Evolutionary conservation across 2,888 invertebrate species (phyloP), one percentile per base, ranked within the genome.

Genomic region (Cantharis rustica): DNA sequence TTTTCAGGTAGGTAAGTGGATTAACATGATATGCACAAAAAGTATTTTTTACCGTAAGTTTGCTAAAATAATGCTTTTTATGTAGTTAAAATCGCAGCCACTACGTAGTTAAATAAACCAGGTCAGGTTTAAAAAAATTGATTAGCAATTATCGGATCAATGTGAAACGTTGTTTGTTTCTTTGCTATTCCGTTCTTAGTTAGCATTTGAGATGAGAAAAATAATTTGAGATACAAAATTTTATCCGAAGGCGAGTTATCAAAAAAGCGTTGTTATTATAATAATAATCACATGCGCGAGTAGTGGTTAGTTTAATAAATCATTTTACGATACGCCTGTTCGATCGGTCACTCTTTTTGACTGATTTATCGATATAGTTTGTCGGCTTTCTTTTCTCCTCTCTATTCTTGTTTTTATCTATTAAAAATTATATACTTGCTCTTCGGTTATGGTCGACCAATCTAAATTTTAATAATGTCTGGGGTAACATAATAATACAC

Each of bases 261-360:
- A 85, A 86, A 86, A 86, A 84, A 47, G 84, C 84, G 85, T 86
- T 86, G 85, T 86, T 87, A 86, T 88, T 87, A 88, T 87, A 86
- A 87, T 88, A 87, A 86, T 87, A 87, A 88, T 88, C 86, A 87
- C 86, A 88, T 87, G 87, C 86, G 85, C 86, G 86, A 87, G 86
- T 86, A 86, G 86, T 85, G 85, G 84, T 84, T 81, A 47, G 80
- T 83, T 80, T 80, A 79, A 86, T 88, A 88, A 88, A 88, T 88
- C 88, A 88, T 88, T 82, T 84, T 84, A 84, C 85, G 86, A 86
- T 87, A 86, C 87, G 87, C 87, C 87, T 84, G 86, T 83, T 85
- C 83, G 84, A 83, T 83, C 85, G 87, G 86, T 86, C 87, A 87
- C 84, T 86, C 86, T 85, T 81, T 66, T 83, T 87, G 87, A 87